Conservation (phyloP, 2,113 vertebrate genomes). For the Dasyornis broadbenti region DNA sequence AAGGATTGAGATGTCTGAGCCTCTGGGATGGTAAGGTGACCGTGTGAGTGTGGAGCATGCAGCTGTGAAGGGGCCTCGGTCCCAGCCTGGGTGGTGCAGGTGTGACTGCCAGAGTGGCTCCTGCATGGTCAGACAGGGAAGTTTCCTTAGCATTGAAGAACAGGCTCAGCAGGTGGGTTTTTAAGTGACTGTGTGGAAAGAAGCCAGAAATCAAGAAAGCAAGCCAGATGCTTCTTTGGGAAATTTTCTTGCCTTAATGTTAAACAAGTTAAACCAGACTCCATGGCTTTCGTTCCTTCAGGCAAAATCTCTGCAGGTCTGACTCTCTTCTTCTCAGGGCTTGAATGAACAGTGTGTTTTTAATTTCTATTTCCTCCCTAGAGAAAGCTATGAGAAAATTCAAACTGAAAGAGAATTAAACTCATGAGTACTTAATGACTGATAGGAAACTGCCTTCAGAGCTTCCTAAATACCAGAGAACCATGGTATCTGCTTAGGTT, state of each 20-base stretch:
- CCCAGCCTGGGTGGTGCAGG: fast-evolving
- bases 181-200: neutral
- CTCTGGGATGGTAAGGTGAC: neutral
- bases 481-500: neutral
- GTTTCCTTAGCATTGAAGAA: neutral
- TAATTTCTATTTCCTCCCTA: neutral
- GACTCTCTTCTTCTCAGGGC: neutral
- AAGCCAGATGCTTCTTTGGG: neutral
- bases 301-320: neutral
- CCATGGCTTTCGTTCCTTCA: neutral
- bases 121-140: neutral
- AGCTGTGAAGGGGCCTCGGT: neutral
- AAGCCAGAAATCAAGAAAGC: neutral
- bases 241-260: neutral
- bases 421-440: neutral
- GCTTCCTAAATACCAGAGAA: neutral
- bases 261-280: neutral
- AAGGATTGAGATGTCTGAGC: neutral
- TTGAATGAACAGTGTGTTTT: neutral
- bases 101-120: neutral
- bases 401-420: neutral
- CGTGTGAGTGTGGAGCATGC: neutral
- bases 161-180: neutral
- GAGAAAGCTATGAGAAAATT: neutral
- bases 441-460: neutral